Conservation (phyloP, 2,888 invertebrate species). For the Tupiocoris notatus region DNA sequence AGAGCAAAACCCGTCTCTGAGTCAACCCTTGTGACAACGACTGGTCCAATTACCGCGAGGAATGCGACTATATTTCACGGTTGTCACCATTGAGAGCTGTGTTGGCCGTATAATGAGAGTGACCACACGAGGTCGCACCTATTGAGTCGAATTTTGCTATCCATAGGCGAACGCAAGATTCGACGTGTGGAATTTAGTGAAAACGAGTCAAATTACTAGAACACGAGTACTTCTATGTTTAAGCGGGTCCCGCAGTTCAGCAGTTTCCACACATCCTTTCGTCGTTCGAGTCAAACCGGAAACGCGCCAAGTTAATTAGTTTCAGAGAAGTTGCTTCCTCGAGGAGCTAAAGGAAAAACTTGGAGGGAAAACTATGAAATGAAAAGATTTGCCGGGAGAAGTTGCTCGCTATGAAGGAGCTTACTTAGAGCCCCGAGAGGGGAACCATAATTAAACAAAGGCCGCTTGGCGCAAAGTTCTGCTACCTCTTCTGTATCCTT, state of each 20-base stretch:
- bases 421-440: background rate
- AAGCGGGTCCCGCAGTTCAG: no score
- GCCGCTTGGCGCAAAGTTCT: conserved; percentile 22
- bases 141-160: no score
- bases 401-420: background rate
- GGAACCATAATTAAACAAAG: conserved; percentile 35
- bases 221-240: no score
- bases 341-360: conserved; percentile 12
- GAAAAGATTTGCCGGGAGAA: conserved; percentile 29
- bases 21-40: background rate
- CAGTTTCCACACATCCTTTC: no score
- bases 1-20: background rate
- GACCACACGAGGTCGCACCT: no score
- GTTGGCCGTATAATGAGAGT: no score
- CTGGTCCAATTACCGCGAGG: background rate
- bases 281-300: conserved; percentile 12
- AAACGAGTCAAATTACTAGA: no score
- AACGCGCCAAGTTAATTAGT: conserved; percentile 24
- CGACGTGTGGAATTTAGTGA: no score
- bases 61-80: background rate
- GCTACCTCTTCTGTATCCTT: background rate
- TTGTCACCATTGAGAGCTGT: background rate
- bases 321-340: conserved; percentile 11
- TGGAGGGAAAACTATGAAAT: conserved; percentile 34
- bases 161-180: no score